Evolutionary conservation across 2,797 vertebrate genomes (phyloP), one percentile per base, ranked within the genome.

Genomic region (Hephaestus fuliginosus): DNA sequence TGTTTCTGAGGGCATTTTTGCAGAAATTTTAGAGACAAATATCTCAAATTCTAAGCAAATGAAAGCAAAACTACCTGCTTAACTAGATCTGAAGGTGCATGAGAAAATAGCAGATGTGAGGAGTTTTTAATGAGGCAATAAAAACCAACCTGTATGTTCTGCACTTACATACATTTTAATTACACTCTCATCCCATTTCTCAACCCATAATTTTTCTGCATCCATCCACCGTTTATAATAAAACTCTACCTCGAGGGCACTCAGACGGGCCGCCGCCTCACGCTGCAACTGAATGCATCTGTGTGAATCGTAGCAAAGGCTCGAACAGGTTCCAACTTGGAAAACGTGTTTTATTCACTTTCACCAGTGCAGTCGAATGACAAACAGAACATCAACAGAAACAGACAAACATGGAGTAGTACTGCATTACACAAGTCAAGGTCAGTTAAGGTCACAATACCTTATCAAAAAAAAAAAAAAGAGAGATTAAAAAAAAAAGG

Each of bases 321-420:
- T 55, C 13, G 0, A 0, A 51, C 60, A 76, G 18, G 25, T 57
- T 80, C 46, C 62, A 72, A 76, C 81, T 83, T 80, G 74, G 72
- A 81, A 92, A 91, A 87, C 67, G 60, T 20, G 66, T 93, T 92
- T 46, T 90, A 91, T 91, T 92, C 0, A 83, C 58, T 85, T 89
- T 82, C 18, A 90, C 51, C 70, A 82, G 84, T 66, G 82, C 81
- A 74, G 63, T 64, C 22, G 6, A 79, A 85, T 55, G 76, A 82
- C 71, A 79, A 86, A 86, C 53, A 67, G 63, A 83, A 85, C 70
- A 85, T 44, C 28, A 81, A 82, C 20, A 67, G 61, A 80, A 88
- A 83, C 65, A 52, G 69, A 89, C 46, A 46, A 82, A 88, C 76
- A 81, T 66, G 74, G 71, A 87, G 53, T 12, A 58, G 48, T 68